A percentile compares a stretch with the other conserved stretches of the same genome.
These are phyloP conservation scores for Carlito syrichta DNA, from an alignment of 2,113 vertebrate species.

Conservation along the genomic window DNA sequence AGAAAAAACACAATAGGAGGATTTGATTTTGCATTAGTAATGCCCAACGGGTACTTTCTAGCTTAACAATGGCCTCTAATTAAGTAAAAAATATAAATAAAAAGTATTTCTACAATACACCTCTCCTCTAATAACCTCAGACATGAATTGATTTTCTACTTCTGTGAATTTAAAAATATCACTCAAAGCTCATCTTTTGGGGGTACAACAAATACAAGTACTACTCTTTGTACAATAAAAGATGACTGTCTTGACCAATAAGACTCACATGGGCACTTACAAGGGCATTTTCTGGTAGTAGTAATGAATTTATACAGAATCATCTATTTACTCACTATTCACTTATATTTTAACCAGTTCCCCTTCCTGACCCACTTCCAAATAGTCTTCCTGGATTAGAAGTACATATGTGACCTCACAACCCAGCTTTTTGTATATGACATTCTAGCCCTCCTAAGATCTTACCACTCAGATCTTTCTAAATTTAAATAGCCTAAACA, in stretches of 20 bases:
- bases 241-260: not conserved
- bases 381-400: not conserved
- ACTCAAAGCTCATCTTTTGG: not conserved
- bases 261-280: not conserved
- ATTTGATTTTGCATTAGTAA: conserved; percentile 20
- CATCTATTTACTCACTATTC: not conserved
- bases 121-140: not conserved
- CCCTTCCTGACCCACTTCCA: not conserved
- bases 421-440: not conserved
- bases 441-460: not conserved
- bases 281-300: not conserved
- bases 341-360: not conserved
- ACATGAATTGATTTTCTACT: conserved; percentile 16
- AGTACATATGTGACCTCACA: not conserved
- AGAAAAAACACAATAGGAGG: not conserved
- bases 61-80: not conserved
- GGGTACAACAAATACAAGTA: not conserved
- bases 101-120: not conserved
- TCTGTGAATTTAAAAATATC: not conserved
- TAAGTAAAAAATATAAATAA: not conserved
- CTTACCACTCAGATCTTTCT: not conserved
- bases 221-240: not conserved
- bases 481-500: not conserved
- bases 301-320: not conserved
- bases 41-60: not conserved